Percentiles rank a stretch among this genome's conserved stretches.
Evolutionary conservation across 1,140 invertebrate genomes (phyloP).

Genomic region (Mizuhopecten yessoensis): DNA sequence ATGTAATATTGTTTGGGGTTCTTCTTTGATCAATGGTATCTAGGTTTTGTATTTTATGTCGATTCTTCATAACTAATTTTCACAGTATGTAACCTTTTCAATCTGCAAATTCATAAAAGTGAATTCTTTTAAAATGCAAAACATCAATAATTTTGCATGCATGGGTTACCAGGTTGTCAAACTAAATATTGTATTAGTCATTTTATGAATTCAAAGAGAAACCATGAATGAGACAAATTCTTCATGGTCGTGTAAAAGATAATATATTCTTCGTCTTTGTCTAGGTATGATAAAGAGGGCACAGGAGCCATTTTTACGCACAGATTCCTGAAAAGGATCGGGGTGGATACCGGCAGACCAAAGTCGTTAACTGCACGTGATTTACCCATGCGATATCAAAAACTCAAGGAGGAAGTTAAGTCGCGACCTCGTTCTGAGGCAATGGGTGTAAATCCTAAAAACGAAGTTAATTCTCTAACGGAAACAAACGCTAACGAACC

Average conservation of each 20-base stretch:
- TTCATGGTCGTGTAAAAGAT: too few species aligned
- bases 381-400: conserved; percentile 57
- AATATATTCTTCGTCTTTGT: background rate
- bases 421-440: background rate
- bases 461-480: conserved; percentile 19
- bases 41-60: too few species aligned
- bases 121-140: too few species aligned
- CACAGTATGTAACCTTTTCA: too few species aligned
- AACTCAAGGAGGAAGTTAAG: conserved; percentile 13
- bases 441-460: conserved; percentile 36
- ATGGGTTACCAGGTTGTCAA: too few species aligned
- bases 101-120: too few species aligned
- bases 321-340: conserved; percentile 67
- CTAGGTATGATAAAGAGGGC: conserved; percentile 73
- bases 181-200: too few species aligned
- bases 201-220: too few species aligned
- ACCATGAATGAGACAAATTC: too few species aligned
- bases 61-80: too few species aligned
- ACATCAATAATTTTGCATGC: too few species aligned
- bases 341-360: conserved; percentile 64
- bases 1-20: too few species aligned
- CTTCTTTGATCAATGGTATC: background rate
- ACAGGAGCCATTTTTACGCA: conserved; percentile 66
- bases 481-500: conserved; percentile 33
- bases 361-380: conserved; percentile 57